A percentile compares a stretch with the other conserved stretches of the same genome.
Conservation (phyloP, 1,140 invertebrate genomes). For the Psix sp. region DNA sequence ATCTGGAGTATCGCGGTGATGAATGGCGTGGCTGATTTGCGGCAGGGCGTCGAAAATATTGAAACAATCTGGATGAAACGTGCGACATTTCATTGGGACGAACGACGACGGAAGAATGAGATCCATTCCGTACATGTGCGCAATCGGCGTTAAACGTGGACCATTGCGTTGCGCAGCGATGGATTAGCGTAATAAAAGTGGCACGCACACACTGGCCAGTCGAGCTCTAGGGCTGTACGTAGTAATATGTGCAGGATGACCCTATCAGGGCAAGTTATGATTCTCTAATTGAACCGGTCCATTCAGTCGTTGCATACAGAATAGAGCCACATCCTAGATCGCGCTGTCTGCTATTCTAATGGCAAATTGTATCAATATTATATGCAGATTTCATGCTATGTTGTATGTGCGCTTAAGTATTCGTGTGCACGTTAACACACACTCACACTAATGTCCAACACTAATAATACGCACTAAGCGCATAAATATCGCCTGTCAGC, state of each 20-base stretch:
- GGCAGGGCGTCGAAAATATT: conserved; percentile 13
- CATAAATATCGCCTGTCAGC: conserved; percentile 33
- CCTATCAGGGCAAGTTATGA: conserved; percentile 73
- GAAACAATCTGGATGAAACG: conserved; percentile 24
- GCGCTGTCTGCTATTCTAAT: conserved; percentile 70
- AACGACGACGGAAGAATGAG: conserved; percentile 40
- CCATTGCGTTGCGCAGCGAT: conserved; percentile 46
- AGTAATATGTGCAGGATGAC: conserved; percentile 57
- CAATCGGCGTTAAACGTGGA: conserved; percentile 41
- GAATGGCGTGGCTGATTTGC: conserved; percentile 25
- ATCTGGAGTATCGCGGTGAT: conserved; percentile 6
- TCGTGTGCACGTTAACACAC: conserved; percentile 19
- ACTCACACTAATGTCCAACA: background rate
- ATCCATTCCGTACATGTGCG: conserved; percentile 41
- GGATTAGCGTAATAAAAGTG: conserved; percentile 62
- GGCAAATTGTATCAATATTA: conserved; percentile 75
- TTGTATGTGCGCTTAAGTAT: conserved; percentile 49
- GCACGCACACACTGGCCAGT: conserved; percentile 44
- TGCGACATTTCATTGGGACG: too few relatives aligned
- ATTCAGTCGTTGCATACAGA: conserved; percentile 72
- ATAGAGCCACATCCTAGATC: conserved; percentile 72
- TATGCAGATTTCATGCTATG: conserved; percentile 70
- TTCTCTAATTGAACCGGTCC: conserved; percentile 75
- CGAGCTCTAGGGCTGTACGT: conserved; percentile 44
- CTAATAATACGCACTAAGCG: conserved; percentile 19